A percentile compares a stretch with the other conserved stretches of the same genome.
phyloP scores from a whole-genome alignment of 2,797 vertebrate species.

The Lerista edwardsae region DNA sequence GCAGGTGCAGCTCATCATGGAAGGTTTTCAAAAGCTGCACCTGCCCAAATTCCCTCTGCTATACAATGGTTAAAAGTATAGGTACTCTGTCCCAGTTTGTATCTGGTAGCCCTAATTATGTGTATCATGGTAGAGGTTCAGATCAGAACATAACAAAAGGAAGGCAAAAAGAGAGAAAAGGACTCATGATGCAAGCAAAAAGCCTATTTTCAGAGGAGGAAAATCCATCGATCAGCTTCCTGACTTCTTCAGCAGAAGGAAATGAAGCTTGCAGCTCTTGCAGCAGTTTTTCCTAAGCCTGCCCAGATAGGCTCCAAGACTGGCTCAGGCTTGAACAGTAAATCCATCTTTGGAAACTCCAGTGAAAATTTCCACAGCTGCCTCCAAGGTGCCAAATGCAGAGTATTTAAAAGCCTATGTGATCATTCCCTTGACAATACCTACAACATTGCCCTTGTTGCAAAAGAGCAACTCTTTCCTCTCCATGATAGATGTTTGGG shows the following conservation, averaged over 20 bases:
- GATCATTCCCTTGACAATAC: not conserved
- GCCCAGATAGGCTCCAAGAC: not conserved
- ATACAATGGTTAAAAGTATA: too few species aligned
- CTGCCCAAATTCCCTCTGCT: too few species aligned
- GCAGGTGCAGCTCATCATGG: too few species aligned
- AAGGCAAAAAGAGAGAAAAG: too few species aligned
- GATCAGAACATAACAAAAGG: too few species aligned
- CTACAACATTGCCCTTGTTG: not conserved
- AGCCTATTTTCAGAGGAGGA: not conserved
- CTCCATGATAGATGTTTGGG: not conserved
- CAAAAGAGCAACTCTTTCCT: not conserved
- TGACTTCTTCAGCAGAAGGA: not conserved
- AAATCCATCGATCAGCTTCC: not conserved
- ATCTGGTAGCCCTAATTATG: too few species aligned
- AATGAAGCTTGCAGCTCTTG: not conserved
- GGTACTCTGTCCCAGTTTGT: too few species aligned
- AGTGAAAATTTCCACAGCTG: not conserved
- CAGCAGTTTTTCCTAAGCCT: not conserved
- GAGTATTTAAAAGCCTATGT: slow-evolving; percentile 17
- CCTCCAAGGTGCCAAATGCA: slow-evolving; percentile 16
- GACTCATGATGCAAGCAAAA: too few species aligned
- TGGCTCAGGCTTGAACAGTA: not conserved
- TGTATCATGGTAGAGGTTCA: too few species aligned
- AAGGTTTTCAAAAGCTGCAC: too few species aligned
- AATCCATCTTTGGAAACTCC: not conserved